Evolutionary conservation across 2,797 vertebrate species (phyloP).

Genomic region (Tangara arthus): DNA sequence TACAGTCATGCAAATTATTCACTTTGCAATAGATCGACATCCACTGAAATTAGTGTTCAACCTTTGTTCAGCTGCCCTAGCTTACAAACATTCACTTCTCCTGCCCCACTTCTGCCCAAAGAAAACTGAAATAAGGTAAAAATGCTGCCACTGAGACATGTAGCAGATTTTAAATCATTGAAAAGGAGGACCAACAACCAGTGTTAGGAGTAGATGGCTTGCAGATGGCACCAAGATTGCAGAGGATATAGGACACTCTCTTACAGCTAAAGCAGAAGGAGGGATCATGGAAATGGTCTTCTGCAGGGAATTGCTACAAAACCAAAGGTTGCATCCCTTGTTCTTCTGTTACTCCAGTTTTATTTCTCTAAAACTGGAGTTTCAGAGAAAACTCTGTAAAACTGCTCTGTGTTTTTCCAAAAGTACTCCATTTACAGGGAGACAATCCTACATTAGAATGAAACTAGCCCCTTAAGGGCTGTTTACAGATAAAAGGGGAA

Average conservation of each 20-base stretch:
- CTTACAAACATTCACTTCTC: not conserved
- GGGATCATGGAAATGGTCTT: not conserved
- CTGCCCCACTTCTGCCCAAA: not conserved
- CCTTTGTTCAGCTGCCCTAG: not conserved
- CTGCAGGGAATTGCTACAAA: not conserved
- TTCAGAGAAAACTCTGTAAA: not conserved
- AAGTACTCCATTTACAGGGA: not conserved
- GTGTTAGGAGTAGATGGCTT: not conserved
- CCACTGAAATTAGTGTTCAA: not conserved
- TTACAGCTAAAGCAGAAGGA: not conserved
- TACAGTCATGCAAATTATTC: not conserved
- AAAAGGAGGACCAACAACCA: not conserved
- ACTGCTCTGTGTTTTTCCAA: not conserved
- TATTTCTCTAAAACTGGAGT: not conserved
- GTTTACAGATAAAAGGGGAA: not conserved
- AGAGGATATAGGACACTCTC: not conserved
- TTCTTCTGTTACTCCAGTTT: not conserved
- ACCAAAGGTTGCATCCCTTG: not conserved
- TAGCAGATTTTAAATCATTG: not conserved
- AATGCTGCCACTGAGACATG: not conserved
- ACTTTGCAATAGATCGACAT: not conserved
- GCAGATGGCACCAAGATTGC: not conserved
- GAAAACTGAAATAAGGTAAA: not conserved
- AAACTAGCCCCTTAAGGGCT: not conserved
- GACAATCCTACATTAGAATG: not conserved